Percentiles rank a stretch among this genome's conserved stretches.
These are phyloP conservation scores for Actinopyga echinites DNA, from an alignment of 53 echinoderm and acorn worm species.

Conservation along the genomic window DNA sequence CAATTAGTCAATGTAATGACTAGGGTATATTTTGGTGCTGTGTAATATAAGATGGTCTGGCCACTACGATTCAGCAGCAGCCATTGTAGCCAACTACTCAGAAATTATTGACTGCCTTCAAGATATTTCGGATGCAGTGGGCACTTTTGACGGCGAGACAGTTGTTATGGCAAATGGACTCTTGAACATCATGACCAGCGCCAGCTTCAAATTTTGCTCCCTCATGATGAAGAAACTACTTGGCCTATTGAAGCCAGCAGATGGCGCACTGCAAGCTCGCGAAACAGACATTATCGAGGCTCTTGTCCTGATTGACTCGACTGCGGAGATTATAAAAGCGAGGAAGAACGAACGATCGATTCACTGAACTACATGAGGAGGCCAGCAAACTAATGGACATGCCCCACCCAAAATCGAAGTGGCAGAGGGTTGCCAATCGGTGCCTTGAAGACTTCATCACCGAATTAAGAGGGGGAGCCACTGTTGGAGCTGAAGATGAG, in stretches of 20 bases:
- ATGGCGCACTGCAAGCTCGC: background rate
- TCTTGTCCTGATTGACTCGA: background rate
- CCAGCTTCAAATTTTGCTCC: background rate
- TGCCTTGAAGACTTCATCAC: too few species aligned
- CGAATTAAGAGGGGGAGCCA: too few species aligned
- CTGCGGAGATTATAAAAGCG: background rate
- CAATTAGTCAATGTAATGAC: too few species aligned
- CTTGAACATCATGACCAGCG: too few species aligned
- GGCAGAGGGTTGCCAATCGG: too few species aligned
- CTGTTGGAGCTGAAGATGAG: too few species aligned
- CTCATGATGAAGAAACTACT: background rate
- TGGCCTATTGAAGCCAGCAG: conserved; percentile 1
- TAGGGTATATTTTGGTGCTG: too few species aligned
- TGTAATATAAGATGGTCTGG: background rate
- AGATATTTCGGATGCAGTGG: too few species aligned
- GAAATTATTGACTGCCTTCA: background rate
- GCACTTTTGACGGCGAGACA: too few species aligned
- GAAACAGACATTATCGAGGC: background rate
- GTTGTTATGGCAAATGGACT: too few species aligned
- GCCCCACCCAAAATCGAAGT: too few species aligned
- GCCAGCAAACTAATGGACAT: too few species aligned
- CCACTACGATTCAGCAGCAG: background rate
- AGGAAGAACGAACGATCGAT: background rate
- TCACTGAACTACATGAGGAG: background rate
- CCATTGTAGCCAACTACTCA: background rate